phyloP scores from a whole-genome alignment of 2,113 vertebrate species.

The Seriola aureovittata region DNA sequence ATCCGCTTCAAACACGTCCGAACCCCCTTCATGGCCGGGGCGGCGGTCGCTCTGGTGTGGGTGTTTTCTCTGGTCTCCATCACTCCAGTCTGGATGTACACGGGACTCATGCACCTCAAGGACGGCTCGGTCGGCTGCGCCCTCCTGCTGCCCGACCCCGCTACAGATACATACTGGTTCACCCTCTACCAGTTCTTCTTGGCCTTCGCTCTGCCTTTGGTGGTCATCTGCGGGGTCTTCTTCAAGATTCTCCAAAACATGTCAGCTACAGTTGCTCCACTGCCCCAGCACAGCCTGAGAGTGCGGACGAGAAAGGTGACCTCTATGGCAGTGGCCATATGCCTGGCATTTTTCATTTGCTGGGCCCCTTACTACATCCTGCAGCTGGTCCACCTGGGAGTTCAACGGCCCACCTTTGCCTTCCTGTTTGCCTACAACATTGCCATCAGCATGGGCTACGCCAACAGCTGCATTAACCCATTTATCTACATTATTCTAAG shows the following conservation, averaged over 20 bases:
- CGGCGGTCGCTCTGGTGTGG: constrained; percentile 85
- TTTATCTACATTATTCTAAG: constrained; percentile 80
- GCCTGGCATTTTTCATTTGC: constrained; percentile 86
- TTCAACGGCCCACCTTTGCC: constrained; percentile 66
- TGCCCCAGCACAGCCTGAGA: constrained; percentile 82
- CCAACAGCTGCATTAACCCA: constrained; percentile 82
- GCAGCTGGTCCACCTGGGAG: constrained; percentile 75
- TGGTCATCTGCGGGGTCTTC: constrained; percentile 85
- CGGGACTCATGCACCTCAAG: constrained; percentile 85
- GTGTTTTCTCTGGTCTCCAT: constrained; percentile 86
- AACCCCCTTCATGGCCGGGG: constrained; percentile 78
- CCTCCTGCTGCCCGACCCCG: constrained; percentile 85
- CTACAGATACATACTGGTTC: constrained; percentile 86
- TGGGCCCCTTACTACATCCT: constrained; percentile 85
- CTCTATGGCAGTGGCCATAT: constrained; percentile 88
- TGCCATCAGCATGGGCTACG: constrained; percentile 79
- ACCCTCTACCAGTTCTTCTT: constrained; percentile 84
- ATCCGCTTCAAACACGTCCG: constrained; percentile 84
- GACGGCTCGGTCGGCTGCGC: constrained; percentile 83
- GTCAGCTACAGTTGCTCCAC: constrained; percentile 84
- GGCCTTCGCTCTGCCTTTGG: constrained; percentile 82
- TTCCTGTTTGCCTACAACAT: constrained; percentile 76
- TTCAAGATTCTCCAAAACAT: constrained; percentile 88
- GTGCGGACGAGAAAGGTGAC: constrained; percentile 85
- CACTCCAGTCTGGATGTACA: constrained; percentile 87